Evolutionary conservation across 2,888 invertebrate species (phyloP).

Genomic region (Vesta saturnalis): DNA sequence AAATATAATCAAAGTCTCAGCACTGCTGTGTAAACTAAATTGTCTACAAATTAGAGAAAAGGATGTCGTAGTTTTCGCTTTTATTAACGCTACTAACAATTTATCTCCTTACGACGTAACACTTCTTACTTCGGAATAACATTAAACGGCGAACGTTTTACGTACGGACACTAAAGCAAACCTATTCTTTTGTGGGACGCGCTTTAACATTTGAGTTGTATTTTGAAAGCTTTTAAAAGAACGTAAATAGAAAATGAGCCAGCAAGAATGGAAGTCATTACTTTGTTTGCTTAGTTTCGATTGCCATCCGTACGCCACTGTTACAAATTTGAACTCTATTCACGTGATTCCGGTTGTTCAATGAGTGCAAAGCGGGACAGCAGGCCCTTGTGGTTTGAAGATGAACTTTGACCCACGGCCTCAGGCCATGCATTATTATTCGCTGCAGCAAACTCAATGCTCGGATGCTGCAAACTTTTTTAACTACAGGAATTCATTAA

Average conservation of each 20-base stretch:
- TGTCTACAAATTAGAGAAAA: neutral
- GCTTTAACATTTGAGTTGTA: constrained; percentile 28
- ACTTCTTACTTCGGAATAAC: constrained; percentile 16
- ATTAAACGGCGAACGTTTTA: constrained; percentile 20
- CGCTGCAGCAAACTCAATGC: constrained; percentile 60
- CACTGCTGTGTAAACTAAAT: too few relatives aligned
- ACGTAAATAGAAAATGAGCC: constrained; percentile 42
- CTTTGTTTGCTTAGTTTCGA: constrained; percentile 43
- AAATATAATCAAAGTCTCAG: neutral
- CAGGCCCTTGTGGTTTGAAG: constrained; percentile 51
- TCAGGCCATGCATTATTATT: constrained; percentile 60
- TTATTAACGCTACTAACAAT: neutral
- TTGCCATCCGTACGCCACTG: constrained; percentile 37
- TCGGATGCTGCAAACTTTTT: constrained; percentile 62
- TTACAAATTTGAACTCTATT: constrained; percentile 46
- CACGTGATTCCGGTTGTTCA: constrained; percentile 48
- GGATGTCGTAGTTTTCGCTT: too few relatives aligned
- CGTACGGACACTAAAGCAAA: constrained; percentile 20
- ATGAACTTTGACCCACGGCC: constrained; percentile 57
- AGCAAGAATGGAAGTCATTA: constrained; percentile 39
- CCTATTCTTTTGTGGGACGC: constrained; percentile 23
- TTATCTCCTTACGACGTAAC: neutral
- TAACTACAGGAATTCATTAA: constrained; percentile 63
- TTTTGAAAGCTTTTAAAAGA: constrained; percentile 39
- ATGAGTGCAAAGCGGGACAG: constrained; percentile 45